These are phyloP conservation scores for Sternarchorhynchus goeldii DNA, from an alignment of 2,797 vertebrate species.

Conservation along the genomic window DNA sequence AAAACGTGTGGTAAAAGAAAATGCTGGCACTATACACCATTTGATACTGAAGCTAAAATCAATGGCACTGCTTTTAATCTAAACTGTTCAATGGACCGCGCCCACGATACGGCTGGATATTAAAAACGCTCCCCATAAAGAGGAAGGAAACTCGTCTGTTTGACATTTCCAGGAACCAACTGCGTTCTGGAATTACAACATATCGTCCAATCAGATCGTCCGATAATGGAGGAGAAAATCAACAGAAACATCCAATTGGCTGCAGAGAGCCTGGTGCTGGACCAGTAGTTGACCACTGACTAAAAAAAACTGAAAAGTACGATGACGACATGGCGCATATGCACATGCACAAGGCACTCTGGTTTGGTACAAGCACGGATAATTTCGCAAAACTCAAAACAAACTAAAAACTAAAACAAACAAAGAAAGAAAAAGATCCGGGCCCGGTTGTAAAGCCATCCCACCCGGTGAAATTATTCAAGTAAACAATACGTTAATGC, in stretches of 20 bases:
- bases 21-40: neutral
- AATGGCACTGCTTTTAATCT: neutral
- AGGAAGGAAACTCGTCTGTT: constrained; percentile 57
- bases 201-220: constrained; percentile 36
- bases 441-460: too few relatives aligned
- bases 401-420: too few relatives aligned
- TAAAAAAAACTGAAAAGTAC: constrained; percentile 1
- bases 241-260: constrained; percentile 20
- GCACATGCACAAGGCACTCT: constrained; percentile 40
- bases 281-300: constrained; percentile 36
- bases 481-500: neutral
- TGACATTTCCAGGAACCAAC: constrained; percentile 53
- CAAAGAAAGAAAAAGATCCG: too few relatives aligned
- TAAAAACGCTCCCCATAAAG: constrained; percentile 48
- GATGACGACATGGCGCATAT: constrained; percentile 47
- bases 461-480: too few relatives aligned
- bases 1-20: neutral
- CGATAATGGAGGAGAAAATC: too few relatives aligned
- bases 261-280: neutral
- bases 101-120: constrained; percentile 45
- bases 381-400: constrained; percentile 27
- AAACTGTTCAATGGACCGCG: constrained; percentile 49
- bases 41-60: neutral
- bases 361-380: neutral
- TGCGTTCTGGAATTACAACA: neutral